Percentiles rank a stretch among this genome's conserved stretches.
phyloP scores from a whole-genome alignment of 2,888 invertebrate species.

The Steinernema carpocapsae region DNA sequence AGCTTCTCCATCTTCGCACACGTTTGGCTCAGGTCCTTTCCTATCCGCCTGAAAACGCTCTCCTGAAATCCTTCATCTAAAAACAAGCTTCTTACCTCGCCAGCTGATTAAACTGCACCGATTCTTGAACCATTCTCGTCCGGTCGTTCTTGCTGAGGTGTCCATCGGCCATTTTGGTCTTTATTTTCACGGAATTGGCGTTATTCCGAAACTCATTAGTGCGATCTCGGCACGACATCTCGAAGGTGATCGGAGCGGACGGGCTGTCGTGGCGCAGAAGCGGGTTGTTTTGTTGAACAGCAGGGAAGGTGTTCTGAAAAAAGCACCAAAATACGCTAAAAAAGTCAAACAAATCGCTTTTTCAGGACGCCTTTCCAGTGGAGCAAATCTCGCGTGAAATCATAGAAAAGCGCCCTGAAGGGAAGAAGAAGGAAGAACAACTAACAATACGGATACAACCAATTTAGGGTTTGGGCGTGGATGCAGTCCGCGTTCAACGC shows the following conservation, averaged over 20 bases:
- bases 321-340: too few relatives aligned
- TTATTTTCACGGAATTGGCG: constrained; percentile 56
- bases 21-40: constrained; percentile 91
- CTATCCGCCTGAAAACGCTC: too few relatives aligned
- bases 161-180: constrained; percentile 39
- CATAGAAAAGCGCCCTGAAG: too few relatives aligned
- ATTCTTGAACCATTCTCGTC: constrained; percentile 50
- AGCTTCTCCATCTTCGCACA: constrained; percentile 95
- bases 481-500: neutral
- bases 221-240: constrained; percentile 67
- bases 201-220: constrained; percentile 66
- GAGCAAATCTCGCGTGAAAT: too few relatives aligned
- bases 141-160: constrained; percentile 37
- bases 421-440: too few relatives aligned
- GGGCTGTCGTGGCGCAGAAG: neutral
- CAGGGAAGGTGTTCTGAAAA: constrained; percentile 8
- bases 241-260: constrained; percentile 41
- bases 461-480: neutral
- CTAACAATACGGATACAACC: constrained; percentile 21
- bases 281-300: constrained; percentile 24
- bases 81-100: too few relatives aligned
- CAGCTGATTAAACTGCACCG: too few relatives aligned
- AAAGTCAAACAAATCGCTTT: constrained; percentile 2
- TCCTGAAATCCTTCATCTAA: too few relatives aligned
- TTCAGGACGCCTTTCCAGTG: too few relatives aligned